A percentile compares a stretch with the other conserved stretches of the same genome.
These are phyloP conservation scores for Tachina lurida DNA, from an alignment of 2,888 invertebrate species.

Conservation along the genomic window DNA sequence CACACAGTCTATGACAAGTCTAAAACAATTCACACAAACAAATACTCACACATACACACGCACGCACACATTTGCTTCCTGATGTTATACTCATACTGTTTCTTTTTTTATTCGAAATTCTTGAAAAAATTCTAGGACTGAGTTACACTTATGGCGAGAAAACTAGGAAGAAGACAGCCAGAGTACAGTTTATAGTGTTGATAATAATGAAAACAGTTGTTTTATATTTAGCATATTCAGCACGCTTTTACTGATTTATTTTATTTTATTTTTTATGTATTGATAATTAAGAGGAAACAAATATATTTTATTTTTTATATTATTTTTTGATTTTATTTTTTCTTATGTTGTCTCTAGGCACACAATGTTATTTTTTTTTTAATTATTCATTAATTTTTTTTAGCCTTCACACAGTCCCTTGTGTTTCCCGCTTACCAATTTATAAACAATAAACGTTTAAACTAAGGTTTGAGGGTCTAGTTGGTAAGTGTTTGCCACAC, in stretches of 20 bases:
- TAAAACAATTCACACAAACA: conserved; percentile 33
- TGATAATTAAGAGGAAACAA: no score
- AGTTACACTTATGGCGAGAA: not conserved
- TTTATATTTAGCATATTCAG: not conserved
- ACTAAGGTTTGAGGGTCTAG: not conserved
- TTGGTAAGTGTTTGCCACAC: not conserved
- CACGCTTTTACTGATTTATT: conserved; percentile 37
- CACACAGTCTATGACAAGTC: conserved; percentile 69
- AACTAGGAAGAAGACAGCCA: conserved; percentile 9
- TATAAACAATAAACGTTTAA: conserved; percentile 1
- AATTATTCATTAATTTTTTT: not conserved
- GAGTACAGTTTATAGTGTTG: conserved; percentile 32
- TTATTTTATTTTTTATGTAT: not conserved
- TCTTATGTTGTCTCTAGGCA: conserved; percentile 30
- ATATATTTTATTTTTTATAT: not conserved
- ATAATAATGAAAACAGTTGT: conserved; percentile 26
- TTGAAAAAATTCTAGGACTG: conserved; percentile 16
- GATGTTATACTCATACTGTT: not conserved
- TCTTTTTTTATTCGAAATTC: not conserved
- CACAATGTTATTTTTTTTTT: conserved; percentile 16
- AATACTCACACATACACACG: no score
- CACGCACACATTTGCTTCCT: not conserved
- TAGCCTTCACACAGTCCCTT: not conserved
- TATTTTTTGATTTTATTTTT: conserved; percentile 3
- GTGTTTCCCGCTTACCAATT: not conserved